Base-by-base conservation (phyloP, 1,140 invertebrate species). In the Drosophila nigrodunni region DNA sequence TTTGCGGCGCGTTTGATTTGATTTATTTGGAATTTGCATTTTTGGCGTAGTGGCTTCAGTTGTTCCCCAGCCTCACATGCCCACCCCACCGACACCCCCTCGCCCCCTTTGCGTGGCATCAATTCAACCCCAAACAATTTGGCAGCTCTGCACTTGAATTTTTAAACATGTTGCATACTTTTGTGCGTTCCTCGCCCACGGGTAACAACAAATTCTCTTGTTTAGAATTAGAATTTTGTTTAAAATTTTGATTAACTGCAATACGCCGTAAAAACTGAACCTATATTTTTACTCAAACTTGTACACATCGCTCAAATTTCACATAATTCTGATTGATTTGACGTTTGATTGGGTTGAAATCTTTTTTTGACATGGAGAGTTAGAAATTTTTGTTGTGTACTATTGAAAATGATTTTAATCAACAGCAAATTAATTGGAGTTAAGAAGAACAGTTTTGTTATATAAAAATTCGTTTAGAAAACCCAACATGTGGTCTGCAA, bases 11-110 rank as follows among this genome's bases (percentile, higher is more conserved):
- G 73, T 87, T 88, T 89, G 83, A 88, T 88, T 88, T 88, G 77
- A 88, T 88, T 88, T 89, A 88, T 88, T 88, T 88, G 75, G 77
- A 80, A 88, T 87, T 87, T 87, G 83, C 83, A 87, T 87, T 82
- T 87, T 87, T 87, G 70, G 71, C 70, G 77, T 66, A 67, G 7
- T 2, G 18, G 18, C 18, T 21, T 21, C 18, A 21, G 18, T 21
- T 21, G 18, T 37, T 0, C 8, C n/a, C 4, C 1, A 13, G 1
- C 7, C 35, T 34, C n/a, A 15, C 15, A 15, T 15, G 15, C 15
- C 15, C 15, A 15, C 15, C 15, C 15, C 15, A 15, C 15, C 15
- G 15, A 15, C 15, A 0, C 15, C 15, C 15, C 15, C 15, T 1
- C 3, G 3, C 46, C 11, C 21, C 41, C 8, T 37, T 3, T 25